Percentiles rank a stretch among this genome's conserved stretches.
Conservation (phyloP, 1,140 invertebrate species). For the Ruditapes philippinarum region DNA sequence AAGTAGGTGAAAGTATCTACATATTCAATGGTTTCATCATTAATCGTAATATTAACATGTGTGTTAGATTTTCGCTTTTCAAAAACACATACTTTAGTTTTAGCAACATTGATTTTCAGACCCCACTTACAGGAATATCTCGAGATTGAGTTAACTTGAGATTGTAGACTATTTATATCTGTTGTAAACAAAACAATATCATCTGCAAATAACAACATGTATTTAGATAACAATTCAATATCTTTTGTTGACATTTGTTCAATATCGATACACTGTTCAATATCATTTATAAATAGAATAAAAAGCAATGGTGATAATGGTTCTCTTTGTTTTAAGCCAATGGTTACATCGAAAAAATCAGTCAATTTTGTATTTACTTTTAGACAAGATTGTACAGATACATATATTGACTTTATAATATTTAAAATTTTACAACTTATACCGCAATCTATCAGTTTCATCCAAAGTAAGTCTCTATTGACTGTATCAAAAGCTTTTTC, state of each 20-base stretch:
- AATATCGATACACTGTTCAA: slow-evolving; percentile 10
- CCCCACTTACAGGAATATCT: slow-evolving; percentile 15
- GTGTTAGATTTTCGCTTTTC: background rate
- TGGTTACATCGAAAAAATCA: slow-evolving; percentile 28
- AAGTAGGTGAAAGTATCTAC: background rate
- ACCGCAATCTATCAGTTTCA: slow-evolving; percentile 43
- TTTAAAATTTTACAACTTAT: slow-evolving; percentile 53
- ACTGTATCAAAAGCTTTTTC: background rate
- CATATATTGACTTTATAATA: slow-evolving; percentile 61
- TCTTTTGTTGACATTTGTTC: background rate
- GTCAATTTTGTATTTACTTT: slow-evolving; percentile 35
- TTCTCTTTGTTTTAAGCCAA: slow-evolving; percentile 65
- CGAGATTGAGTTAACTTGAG: background rate
- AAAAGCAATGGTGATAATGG: slow-evolving; percentile 61
- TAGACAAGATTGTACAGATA: slow-evolving; percentile 57
- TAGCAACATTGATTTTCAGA: slow-evolving; percentile 38
- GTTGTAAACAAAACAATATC: slow-evolving; percentile 48
- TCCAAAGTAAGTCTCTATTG: slow-evolving; percentile 7
- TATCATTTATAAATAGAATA: slow-evolving; percentile 63
- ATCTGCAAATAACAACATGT: slow-evolving; percentile 50
- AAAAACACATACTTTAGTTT: slow-evolving; percentile 26
- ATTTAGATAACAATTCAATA: background rate
- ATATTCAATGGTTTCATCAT: background rate
- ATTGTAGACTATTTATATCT: background rate
- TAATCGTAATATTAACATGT: background rate